Base-by-base conservation (phyloP, 2,888 invertebrate genomes). In the Brachyptera putata region DNA sequence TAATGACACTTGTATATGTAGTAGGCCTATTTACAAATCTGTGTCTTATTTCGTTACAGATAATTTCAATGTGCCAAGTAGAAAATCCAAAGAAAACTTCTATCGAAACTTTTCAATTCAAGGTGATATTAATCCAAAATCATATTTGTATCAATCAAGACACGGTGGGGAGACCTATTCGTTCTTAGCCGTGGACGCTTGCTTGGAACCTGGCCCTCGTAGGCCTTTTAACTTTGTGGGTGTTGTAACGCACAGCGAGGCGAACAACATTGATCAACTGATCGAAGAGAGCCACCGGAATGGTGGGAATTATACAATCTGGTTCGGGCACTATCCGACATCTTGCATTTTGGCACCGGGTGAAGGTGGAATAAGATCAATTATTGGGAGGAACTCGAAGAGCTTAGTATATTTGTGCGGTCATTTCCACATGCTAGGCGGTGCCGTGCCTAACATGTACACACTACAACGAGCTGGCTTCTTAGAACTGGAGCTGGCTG, bases 141-240 rank as follows among this genome's bases (percentile, higher is more conserved):
- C 92, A 0, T 95, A 94, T 74, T 76, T 85, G 70, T 82, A 89
- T 71, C 80, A 81, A 66, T 73, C 82, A 30, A 69, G 77, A 50
- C 77, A 77, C 64, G 84, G 83, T 67, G 79, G 79, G 21, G 80
- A 86, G 16, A 79, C 76, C 63, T 87, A 88, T 69, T 84, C 89
- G n/a, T 93, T 95, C 74, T 80, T 95, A 67, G 94, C 85, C 0
- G 77, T 95, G 26, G 95, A 95, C 75, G 91, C 93, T 1, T 91
- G 91, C 68, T 82, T 92, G 39, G 86, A 89, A 65, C 93, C 94
- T 9, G 95, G 95, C 1, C 84, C 91, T 9, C 83, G 87, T 66
- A 77, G 94, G 66, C 94, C 94, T 1, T 94, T 93, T 71, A 95
- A 95, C 78, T 95, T 95, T 73, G 86, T 95, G 69, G 95, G 95